Base-by-base conservation (phyloP, 2,113 vertebrate species). In the Pedetes capensis region DNA sequence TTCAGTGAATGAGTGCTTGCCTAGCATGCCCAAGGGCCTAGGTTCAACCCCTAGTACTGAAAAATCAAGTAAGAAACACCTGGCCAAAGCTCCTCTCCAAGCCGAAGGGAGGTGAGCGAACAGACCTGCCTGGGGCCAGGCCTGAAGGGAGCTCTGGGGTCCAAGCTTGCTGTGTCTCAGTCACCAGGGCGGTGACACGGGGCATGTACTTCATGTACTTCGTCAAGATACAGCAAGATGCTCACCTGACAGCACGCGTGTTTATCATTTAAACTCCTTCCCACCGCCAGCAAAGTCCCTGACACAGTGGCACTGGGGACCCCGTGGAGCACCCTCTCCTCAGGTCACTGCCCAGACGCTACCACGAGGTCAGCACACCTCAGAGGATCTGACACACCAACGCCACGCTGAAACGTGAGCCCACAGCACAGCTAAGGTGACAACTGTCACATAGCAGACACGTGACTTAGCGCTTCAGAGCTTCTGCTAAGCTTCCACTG, bases 371-470 rank as follows among this genome's bases (percentile, higher is more conserved):
- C 66, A 29, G 29, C 42, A 47, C 8, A 22, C 55, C 34, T 49
- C 25, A 59, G 1, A 5, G 2, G 12, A 22, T 22, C 3, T 32
- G n/a, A 83, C n/a, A 47, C 63, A 23, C 34, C 39, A 53, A 10
- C 6, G 57, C 11, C 3, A 63, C 44, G 20, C 39, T 20, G 37
- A 53, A 79, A 37, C 2, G 4, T 5, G 2, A 10, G 71, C 22
- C 32, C 3, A 22, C 3, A 16, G 34, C 23, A 39, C 29, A 55
- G 68, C 13, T 13, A 29, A 81, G 59, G 42, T 25, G 12, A 3
- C 0, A 9, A 1, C 12, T 14, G 2, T 4, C 53, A 4, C 2
- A 0, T 6, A 4, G 8, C 6, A 16, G 69, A 57, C 25, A 5
- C 4, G 32, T 0, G 20, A n/a, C 23, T 22, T 18, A 27, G 6